phyloP scores from a whole-genome alignment of 35 echinoderm and acorn worm genomes.

The Hemicentrotus pulcherrimus region DNA sequence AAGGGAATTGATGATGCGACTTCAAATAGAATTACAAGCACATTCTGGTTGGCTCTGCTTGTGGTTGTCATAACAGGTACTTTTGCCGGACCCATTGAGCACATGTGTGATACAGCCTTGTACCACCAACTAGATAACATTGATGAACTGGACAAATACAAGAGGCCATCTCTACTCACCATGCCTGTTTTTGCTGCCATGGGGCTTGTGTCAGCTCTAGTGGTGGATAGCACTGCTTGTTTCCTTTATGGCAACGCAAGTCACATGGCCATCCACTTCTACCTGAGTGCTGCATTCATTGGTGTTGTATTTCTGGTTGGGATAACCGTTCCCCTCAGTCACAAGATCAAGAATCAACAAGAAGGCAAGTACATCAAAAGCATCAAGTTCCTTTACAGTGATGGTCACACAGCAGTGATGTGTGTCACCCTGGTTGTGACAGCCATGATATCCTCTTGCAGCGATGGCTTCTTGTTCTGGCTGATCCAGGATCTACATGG shows the following conservation, averaged over 20 bases:
- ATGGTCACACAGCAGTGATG: constrained; percentile 55
- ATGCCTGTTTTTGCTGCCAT: constrained; percentile 50
- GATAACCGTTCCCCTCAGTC: constrained; percentile 60
- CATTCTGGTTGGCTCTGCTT: constrained; percentile 62
- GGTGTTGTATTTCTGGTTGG: constrained; percentile 65
- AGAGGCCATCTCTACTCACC: constrained; percentile 39
- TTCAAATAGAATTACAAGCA: background rate
- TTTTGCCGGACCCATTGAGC: constrained; percentile 62
- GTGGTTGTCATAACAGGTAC: constrained; percentile 57
- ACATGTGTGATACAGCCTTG: constrained; percentile 68
- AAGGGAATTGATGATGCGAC: background rate
- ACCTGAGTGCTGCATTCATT: constrained; percentile 59
- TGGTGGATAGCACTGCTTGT: constrained; percentile 65
- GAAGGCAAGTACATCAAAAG: constrained; percentile 54
- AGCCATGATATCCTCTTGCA: constrained; percentile 56
- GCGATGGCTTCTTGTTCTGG: constrained; percentile 74
- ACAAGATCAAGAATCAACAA: constrained; percentile 16
- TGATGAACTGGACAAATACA: constrained; percentile 79
- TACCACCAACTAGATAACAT: constrained; percentile 65
- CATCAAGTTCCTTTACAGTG: constrained; percentile 57
- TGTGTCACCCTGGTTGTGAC: constrained; percentile 55
- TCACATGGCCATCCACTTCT: constrained; percentile 77
- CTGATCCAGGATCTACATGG: constrained; percentile 67
- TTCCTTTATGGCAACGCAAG: constrained; percentile 46
- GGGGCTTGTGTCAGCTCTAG: constrained; percentile 51